Conservation (phyloP, 2,113 vertebrate genomes). For the Phoxinus phoxinus region DNA sequence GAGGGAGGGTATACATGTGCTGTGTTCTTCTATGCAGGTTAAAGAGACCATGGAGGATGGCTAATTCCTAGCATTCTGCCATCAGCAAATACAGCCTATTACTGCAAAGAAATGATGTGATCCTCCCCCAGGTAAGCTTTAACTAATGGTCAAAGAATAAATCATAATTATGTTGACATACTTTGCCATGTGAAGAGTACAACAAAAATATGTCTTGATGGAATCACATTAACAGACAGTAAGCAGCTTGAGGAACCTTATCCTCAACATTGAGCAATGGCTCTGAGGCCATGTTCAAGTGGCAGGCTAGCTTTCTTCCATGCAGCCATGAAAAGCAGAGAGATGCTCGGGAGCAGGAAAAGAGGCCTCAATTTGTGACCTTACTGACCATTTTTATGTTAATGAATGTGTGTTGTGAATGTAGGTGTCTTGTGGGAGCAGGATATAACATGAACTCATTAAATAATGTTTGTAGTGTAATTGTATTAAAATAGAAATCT, state of each 20-base stretch:
- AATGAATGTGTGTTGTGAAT: too few species aligned
- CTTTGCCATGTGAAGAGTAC: background rate
- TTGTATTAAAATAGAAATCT: background rate
- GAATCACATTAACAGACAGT: background rate
- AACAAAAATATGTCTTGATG: background rate
- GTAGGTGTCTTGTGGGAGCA: too few species aligned
- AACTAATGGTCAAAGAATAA: background rate
- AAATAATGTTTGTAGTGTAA: background rate
- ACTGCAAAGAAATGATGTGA: background rate
- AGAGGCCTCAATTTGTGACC: background rate
- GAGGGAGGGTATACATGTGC: background rate
- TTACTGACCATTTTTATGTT: too few species aligned
- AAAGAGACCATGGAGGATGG: background rate
- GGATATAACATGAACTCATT: background rate
- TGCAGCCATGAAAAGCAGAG: background rate
- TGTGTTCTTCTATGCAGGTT: background rate
- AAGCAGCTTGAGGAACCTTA: background rate
- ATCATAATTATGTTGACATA: background rate
- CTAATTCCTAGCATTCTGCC: background rate
- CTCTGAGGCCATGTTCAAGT: background rate
- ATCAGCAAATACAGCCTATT: background rate
- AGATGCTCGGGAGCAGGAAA: background rate
- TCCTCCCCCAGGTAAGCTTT: background rate
- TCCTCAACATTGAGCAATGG: background rate
- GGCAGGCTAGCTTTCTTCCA: background rate